Evolutionary conservation across 1,140 invertebrate species (phyloP), one percentile per base, ranked within the genome.

Genomic region (Battus philenor): DNA sequence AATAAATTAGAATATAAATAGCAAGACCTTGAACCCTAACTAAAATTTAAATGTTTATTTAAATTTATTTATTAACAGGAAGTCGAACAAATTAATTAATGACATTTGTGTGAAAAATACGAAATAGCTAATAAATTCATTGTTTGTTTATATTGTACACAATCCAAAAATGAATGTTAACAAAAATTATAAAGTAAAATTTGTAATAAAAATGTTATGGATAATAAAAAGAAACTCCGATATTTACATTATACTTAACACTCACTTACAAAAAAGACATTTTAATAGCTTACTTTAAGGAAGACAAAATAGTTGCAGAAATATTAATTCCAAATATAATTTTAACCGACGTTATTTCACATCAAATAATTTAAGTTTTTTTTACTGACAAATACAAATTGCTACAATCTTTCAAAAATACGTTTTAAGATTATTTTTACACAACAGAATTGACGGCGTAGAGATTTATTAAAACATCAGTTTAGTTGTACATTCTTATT

Each of bases 371-470:
- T 1, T 11, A 30, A 27, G 24, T 47, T 30, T 8, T 4, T n/a
- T 18, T 46, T 30, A 32, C 17, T 26, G 41, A 44, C 43, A 29
- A 56, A 67, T 62, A 62, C 43, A 63, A 57, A 55, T 54, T 24
- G 50, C 60, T 79, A 76, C 61, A 71, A 65, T 66, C 49, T 61
- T 61, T 72, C 59, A 52, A 63, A 61, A 60, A 44, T 63, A 52
- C 59, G 59, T 68, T 64, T 67, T 62, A 70, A 56, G 67, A 64
- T 39, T 62, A 62, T 76, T 70, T 68, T 75, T 78, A 80, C 70
- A 80, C 66, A 67, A 70, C 69, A 76, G 64, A 83, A 83, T 83
- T 83, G 79, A 83, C 79, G 67, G 77, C 65, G 79, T 83, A 83
- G 79, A 83, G 79, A 79, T 65, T 62, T 48, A 59, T 76, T 73